Percentiles rank a stretch among this genome's conserved stretches.
Evolutionary conservation across 1,140 invertebrate genomes (phyloP).

Genomic region (Leucophenga varia): DNA sequence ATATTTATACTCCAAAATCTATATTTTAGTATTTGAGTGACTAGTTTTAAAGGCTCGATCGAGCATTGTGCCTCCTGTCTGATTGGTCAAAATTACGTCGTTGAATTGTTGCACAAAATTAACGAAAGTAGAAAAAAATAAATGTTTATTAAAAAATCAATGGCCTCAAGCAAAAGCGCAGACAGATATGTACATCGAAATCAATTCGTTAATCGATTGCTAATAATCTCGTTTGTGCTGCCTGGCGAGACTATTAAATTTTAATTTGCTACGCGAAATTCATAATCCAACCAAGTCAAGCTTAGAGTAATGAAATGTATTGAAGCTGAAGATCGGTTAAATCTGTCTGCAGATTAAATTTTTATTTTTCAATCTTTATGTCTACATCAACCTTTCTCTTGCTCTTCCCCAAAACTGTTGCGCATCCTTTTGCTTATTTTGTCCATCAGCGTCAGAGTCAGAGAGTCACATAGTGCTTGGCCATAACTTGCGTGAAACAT

Average conservation of each 20-base stretch:
- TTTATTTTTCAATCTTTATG: slow-evolving; percentile 24
- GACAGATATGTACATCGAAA: slow-evolving; percentile 30
- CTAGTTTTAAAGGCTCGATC: slow-evolving; percentile 7
- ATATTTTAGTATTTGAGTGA: slow-evolving; percentile 7
- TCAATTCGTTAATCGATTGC: slow-evolving; percentile 42
- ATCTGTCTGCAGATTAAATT: slow-evolving; percentile 23
- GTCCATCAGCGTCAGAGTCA: slow-evolving; percentile 21
- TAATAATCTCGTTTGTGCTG: slow-evolving; percentile 49
- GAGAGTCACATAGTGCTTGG: slow-evolving; percentile 31
- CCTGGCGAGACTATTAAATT: slow-evolving; percentile 38
- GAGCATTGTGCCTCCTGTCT: too few relatives aligned
- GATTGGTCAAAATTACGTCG: too few relatives aligned
- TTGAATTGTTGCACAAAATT: too few relatives aligned
- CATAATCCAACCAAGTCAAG: slow-evolving; percentile 19
- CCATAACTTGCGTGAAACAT: slow-evolving; percentile 53
- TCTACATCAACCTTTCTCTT: neutral
- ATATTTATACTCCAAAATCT: too few relatives aligned
- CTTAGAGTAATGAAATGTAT: neutral
- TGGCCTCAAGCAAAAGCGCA: neutral
- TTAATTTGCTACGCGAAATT: slow-evolving; percentile 37
- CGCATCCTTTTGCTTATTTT: slow-evolving; percentile 14
- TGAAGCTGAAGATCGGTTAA: slow-evolving; percentile 13
- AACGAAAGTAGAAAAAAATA: too few relatives aligned
- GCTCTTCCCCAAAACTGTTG: slow-evolving; percentile 5
- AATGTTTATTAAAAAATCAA: slow-evolving; percentile 3